A percentile compares a stretch with the other conserved stretches of the same genome.
Conservation (phyloP, 92 coral and sea anemone species). For the Ricordea florida region DNA sequence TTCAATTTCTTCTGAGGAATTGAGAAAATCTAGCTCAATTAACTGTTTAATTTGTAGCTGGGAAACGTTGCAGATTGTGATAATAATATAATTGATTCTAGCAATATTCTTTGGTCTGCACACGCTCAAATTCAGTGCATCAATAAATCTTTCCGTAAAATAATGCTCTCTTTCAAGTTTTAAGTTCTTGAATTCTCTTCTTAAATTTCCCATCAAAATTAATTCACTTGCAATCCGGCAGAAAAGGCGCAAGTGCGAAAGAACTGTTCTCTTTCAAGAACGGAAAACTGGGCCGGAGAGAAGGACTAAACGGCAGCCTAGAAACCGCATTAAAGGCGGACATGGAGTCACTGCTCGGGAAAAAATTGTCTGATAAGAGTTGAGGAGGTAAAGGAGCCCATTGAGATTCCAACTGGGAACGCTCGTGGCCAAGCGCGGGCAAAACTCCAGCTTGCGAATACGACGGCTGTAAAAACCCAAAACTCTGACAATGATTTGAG, state of each 20-base stretch:
- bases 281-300: slow-evolving; percentile 4
- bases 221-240: slow-evolving; percentile 22
- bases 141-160: no score
- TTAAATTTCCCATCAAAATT: background rate
- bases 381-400: slow-evolving; percentile 20
- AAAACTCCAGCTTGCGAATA: background rate
- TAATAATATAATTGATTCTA: no score
- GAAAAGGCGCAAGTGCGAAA: background rate
- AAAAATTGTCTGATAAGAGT: slow-evolving; percentile 1
- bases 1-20: no score
- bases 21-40: no score
- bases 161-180: no score
- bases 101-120: no score
- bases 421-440: background rate
- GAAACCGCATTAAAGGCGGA: slow-evolving; percentile 34
- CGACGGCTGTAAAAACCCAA: slow-evolving; percentile 19
- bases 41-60: no score
- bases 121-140: no score
- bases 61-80: no score
- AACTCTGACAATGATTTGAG: slow-evolving; percentile 19
- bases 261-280: slow-evolving; percentile 25
- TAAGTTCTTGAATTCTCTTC: no score
- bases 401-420: background rate
- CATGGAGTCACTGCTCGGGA: slow-evolving; percentile 11
- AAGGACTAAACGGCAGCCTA: slow-evolving; percentile 11